Conservation (phyloP, 2,888 invertebrate genomes). For the Apoda limacodes region DNA sequence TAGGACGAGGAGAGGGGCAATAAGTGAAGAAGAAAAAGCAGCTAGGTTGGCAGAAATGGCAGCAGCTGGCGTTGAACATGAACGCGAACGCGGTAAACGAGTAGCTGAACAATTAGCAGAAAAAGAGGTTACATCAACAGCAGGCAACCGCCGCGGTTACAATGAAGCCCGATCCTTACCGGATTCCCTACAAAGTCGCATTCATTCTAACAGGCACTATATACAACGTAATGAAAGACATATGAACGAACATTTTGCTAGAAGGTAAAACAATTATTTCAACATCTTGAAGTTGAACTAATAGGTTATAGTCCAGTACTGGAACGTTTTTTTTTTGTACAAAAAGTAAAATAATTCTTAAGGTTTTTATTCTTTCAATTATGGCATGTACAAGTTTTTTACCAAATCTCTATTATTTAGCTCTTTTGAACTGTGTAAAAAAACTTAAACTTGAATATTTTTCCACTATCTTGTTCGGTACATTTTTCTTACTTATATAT, state of each 20-base stretch:
- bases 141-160: slow-evolving; percentile 72
- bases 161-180: slow-evolving; percentile 67
- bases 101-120: slow-evolving; percentile 74
- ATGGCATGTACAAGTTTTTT: too few species aligned
- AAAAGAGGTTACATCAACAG: slow-evolving; percentile 47
- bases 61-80: slow-evolving; percentile 79
- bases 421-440: too few species aligned
- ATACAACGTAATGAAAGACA: slow-evolving; percentile 84
- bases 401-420: too few species aligned
- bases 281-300: slow-evolving; percentile 1
- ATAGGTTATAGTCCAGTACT: slow-evolving; percentile 7
- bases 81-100: slow-evolving; percentile 73
- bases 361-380: too few species aligned
- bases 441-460: too few species aligned
- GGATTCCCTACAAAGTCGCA: slow-evolving; percentile 83
- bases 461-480: too few species aligned
- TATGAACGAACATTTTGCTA: slow-evolving; percentile 88
- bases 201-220: slow-evolving; percentile 90
- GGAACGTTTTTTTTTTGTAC: too few species aligned
- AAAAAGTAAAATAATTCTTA: too few species aligned
- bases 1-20: slow-evolving; percentile 22
- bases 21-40: slow-evolving; percentile 65
- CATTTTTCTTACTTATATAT: too few species aligned
- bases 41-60: slow-evolving; percentile 81
- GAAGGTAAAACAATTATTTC: slow-evolving; percentile 47